Conservation (phyloP, 2,888 invertebrate species). For the Diachrysia chrysitis region DNA sequence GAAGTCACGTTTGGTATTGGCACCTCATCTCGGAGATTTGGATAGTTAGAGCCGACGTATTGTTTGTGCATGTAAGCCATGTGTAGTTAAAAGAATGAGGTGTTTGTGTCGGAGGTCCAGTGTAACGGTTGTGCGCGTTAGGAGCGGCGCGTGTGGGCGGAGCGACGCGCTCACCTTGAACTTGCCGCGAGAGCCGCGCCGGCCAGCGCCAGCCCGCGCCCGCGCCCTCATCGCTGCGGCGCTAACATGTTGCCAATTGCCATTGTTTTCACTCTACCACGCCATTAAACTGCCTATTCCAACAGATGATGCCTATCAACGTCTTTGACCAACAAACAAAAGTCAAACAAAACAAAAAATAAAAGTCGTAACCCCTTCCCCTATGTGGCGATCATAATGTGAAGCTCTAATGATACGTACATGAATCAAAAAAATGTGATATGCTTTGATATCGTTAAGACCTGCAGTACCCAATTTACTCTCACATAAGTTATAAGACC, state of each 20-base stretch:
- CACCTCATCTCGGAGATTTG: slow-evolving; percentile 61
- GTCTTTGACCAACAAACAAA: background rate
- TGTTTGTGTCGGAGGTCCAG: slow-evolving; percentile 77
- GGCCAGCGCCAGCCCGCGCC: slow-evolving; percentile 26
- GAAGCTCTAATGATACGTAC: too few species aligned
- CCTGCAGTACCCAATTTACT: too few species aligned
- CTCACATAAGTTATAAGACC: too few species aligned
- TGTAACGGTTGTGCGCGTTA: slow-evolving; percentile 83
- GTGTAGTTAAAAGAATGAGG: slow-evolving; percentile 73
- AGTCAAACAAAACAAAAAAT: too few species aligned
- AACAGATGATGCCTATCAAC: background rate
- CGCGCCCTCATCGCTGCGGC: slow-evolving; percentile 46
- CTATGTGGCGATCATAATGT: too few species aligned
- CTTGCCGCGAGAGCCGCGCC: slow-evolving; percentile 84
- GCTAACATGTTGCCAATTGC: slow-evolving; percentile 59
- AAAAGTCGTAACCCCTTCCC: too few species aligned
- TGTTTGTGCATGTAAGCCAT: slow-evolving; percentile 72
- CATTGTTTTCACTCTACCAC: slow-evolving; percentile 33
- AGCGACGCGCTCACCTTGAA: slow-evolving; percentile 88
- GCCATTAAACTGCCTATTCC: slow-evolving; percentile 15
- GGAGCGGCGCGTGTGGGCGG: slow-evolving; percentile 85
- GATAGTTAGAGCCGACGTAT: slow-evolving; percentile 68
- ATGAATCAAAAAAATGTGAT: too few species aligned
- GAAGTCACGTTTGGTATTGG: slow-evolving; percentile 66
- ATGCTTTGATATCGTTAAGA: too few species aligned